Evolutionary conservation across 2,797 vertebrate genomes (phyloP).

Genomic region (Brachyalestes nurse): DNA sequence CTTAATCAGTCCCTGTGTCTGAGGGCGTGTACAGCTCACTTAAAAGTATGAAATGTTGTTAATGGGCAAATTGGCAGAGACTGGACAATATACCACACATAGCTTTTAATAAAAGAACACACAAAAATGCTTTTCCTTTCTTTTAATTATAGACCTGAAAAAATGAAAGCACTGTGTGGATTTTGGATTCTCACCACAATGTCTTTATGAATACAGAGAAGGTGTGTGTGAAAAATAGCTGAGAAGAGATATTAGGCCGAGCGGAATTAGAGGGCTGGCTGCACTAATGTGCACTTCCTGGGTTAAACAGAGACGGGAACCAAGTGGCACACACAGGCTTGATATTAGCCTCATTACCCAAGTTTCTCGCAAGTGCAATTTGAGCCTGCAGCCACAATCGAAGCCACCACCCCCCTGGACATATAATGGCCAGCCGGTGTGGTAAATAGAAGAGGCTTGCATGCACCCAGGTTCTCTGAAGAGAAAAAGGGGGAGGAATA

Average conservation of each 20-base stretch:
- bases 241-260: conserved; percentile 4
- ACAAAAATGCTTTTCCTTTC: conserved; percentile 11
- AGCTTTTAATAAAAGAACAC: conserved; percentile 7
- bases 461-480: not conserved
- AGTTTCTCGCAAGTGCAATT: conserved; percentile 39
- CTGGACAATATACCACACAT: not conserved
- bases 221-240: conserved; percentile 26
- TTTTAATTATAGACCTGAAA: conserved; percentile 23
- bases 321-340: not conserved
- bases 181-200: conserved; percentile 31
- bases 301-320: conserved; percentile 38
- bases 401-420: conserved; percentile 17
- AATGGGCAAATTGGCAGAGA: conserved; percentile 25
- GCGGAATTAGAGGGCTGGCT: conserved; percentile 18
- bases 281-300: conserved; percentile 41
- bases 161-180: not conserved
- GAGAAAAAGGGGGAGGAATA: conserved; percentile 55
- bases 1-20: not conserved
- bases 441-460: conserved; percentile 45
- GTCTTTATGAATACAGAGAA: conserved; percentile 28
- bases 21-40: not conserved
- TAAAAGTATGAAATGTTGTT: conserved; percentile 12
- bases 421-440: conserved; percentile 54
- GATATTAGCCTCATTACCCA: conserved; percentile 38
- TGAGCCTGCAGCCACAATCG: conserved; percentile 41